Percentiles rank a stretch among this genome's conserved stretches.
Evolutionary conservation across 2,888 invertebrate genomes (phyloP).

Genomic region (Oligia latruncula): DNA sequence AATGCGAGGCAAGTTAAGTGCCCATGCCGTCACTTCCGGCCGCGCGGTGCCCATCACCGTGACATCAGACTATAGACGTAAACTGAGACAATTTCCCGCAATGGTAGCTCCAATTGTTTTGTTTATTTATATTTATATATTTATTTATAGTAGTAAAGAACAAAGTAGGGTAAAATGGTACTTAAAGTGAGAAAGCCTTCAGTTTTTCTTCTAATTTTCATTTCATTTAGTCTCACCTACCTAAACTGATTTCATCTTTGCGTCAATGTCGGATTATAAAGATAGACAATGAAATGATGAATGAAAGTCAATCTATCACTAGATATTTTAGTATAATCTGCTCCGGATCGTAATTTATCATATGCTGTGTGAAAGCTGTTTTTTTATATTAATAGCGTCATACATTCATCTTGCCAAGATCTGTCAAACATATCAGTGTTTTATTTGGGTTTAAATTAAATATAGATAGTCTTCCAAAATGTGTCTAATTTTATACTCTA

Average conservation of each 20-base stretch:
- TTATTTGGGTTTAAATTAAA: not conserved
- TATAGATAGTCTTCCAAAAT: not conserved
- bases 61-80: slow-evolving; percentile 55
- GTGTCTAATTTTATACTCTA: not conserved
- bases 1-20: slow-evolving; percentile 69
- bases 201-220: slow-evolving; percentile 24
- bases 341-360: slow-evolving; percentile 8
- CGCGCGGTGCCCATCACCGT: slow-evolving; percentile 64
- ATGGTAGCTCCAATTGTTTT: slow-evolving; percentile 55
- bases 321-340: slow-evolving; percentile 20
- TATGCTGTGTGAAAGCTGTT: slow-evolving; percentile 36
- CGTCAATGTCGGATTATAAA: slow-evolving; percentile 8
- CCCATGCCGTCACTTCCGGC: slow-evolving; percentile 76
- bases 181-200: slow-evolving; percentile 5
- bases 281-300: slow-evolving; percentile 2
- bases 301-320: slow-evolving; percentile 10
- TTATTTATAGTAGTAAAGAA: slow-evolving; percentile 25
- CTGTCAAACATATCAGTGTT: not conserved
- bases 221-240: slow-evolving; percentile 2
- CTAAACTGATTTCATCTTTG: not conserved
- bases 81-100: slow-evolving; percentile 51
- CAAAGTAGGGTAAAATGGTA: slow-evolving; percentile 20
- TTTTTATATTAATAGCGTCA: slow-evolving; percentile 2
- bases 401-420: slow-evolving; percentile 4
- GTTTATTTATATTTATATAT: slow-evolving; percentile 42